Conservation (phyloP, 2,888 invertebrate genomes). For the Coecobrya sp. region DNA sequence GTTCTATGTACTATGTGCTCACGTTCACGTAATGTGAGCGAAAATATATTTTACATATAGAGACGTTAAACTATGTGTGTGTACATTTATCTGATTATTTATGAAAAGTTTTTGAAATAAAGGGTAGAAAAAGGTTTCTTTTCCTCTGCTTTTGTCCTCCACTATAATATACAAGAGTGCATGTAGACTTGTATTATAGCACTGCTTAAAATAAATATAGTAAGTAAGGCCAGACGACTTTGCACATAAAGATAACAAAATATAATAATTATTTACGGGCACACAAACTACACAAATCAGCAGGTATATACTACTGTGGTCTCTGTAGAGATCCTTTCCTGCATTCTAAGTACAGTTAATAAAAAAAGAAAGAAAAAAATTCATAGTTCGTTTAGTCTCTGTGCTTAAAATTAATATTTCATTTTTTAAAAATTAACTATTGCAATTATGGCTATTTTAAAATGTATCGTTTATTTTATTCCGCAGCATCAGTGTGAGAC, state of each 20-base stretch:
- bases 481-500: no score
- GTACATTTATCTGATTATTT: not conserved
- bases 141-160: slow-evolving; percentile 22
- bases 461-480: no score
- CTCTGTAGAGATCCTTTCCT: not conserved
- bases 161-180: not conserved
- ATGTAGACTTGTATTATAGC: not conserved
- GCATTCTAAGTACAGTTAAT: slow-evolving; percentile 21
- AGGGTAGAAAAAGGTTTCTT: slow-evolving; percentile 28
- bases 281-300: slow-evolving; percentile 30
- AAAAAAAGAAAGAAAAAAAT: not conserved
- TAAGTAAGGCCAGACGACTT: not conserved
- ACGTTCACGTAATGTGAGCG: not conserved
- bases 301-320: slow-evolving; percentile 15
- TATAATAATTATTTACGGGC: not conserved
- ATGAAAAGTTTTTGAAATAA: not conserved
- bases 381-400: not conserved
- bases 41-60: not conserved
- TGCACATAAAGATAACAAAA: not conserved
- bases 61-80: not conserved
- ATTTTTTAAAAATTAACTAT: not conserved
- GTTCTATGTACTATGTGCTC: not conserved
- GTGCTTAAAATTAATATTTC: slow-evolving; percentile 1
- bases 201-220: not conserved
- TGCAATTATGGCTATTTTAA: no score